These are phyloP conservation scores for Coendou prehensilis DNA, from an alignment of 2,797 vertebrate species.

Conservation along the genomic window DNA sequence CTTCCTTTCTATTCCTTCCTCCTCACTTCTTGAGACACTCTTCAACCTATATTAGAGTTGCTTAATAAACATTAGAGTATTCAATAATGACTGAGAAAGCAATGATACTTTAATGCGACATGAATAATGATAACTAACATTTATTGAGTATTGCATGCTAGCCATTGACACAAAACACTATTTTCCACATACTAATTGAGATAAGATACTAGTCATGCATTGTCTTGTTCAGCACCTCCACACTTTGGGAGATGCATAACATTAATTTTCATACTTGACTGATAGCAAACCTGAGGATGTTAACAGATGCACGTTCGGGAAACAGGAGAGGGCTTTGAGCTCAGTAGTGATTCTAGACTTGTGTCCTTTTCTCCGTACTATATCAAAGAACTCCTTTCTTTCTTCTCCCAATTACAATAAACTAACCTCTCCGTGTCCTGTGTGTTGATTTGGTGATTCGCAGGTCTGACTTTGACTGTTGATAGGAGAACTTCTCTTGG, in stretches of 20 bases:
- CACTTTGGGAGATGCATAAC: not conserved
- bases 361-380: not conserved
- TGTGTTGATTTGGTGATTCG: slow-evolving; percentile 94
- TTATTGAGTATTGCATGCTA: not conserved
- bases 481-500: slow-evolving; percentile 97
- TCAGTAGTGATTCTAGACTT: not conserved
- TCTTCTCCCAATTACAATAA: not conserved
- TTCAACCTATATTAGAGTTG: not conserved
- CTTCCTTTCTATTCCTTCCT: not conserved
- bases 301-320: not conserved
- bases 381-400: not conserved
- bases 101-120: not conserved
- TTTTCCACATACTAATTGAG: not conserved
- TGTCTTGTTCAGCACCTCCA: not conserved
- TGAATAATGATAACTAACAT: slow-evolving; percentile 33
- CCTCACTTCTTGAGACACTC: not conserved
- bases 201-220: not conserved
- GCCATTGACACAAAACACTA: not conserved
- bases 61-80: not conserved
- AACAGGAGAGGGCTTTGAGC: not conserved
- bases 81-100: slow-evolving; percentile 13
- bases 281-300: not conserved
- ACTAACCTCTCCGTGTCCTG: slow-evolving; percentile 86
- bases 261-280: slow-evolving; percentile 23
- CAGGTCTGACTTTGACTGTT: slow-evolving; percentile 94